A percentile compares a stretch with the other conserved stretches of the same genome.
phyloP scores from a whole-genome alignment of 1,140 invertebrate species.

The Drosophila burlai region DNA sequence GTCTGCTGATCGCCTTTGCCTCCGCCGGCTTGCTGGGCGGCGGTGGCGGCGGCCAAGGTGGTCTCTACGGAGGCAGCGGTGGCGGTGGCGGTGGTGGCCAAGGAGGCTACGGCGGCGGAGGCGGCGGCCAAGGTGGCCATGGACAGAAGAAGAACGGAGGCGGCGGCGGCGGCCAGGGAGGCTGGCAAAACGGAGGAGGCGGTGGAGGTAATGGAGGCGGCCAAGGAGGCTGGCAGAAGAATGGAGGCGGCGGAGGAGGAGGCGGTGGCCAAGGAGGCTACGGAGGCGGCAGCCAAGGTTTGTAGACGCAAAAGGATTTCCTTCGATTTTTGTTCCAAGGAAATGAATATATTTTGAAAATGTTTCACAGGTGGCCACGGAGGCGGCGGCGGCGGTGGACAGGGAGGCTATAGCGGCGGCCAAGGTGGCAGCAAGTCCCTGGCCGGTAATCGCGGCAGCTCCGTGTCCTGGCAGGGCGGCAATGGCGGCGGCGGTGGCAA shows the following conservation, averaged over 20 bases:
- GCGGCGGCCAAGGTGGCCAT: constrained; percentile 16
- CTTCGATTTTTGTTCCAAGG: too few species aligned
- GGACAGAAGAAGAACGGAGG: constrained; percentile 21
- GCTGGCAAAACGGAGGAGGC: constrained; percentile 43
- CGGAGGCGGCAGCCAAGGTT: constrained; percentile 46
- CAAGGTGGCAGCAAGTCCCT: constrained; percentile 50
- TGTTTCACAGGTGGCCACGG: constrained; percentile 39
- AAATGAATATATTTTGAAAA: neutral
- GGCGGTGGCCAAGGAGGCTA: constrained; percentile 31
- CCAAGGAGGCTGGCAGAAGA: constrained; percentile 46
- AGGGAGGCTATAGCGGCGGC: constrained; percentile 30
- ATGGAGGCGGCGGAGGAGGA: constrained; percentile 31
- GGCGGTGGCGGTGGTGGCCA: constrained; percentile 20
- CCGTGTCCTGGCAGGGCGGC: constrained; percentile 52
- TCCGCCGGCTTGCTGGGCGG: constrained; percentile 58
- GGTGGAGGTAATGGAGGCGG: constrained; percentile 2
- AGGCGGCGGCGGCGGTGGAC: constrained; percentile 40
- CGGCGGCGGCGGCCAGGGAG: constrained; percentile 30
- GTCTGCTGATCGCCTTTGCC: constrained; percentile 54
- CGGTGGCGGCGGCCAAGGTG: constrained; percentile 12
- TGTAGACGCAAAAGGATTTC: neutral
- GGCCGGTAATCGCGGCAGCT: constrained; percentile 59
- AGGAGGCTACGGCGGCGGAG: constrained; percentile 18
- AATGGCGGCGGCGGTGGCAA: constrained; percentile 23
- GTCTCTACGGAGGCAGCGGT: constrained; percentile 10